Conservation (phyloP, 2,888 invertebrate species). For the Cheilosia variabilis region DNA sequence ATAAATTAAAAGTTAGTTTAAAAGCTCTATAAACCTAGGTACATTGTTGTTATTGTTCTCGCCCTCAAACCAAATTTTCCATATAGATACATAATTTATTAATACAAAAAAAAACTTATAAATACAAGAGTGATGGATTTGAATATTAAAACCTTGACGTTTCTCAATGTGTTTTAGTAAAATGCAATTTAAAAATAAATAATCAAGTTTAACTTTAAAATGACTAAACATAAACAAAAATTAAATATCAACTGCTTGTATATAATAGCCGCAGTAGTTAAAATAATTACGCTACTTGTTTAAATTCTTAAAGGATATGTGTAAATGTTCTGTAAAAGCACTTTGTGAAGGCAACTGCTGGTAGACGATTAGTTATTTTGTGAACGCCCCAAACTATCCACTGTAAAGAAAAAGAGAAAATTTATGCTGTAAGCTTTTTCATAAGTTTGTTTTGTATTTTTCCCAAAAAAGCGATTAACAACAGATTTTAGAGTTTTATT, state of each 20-base stretch:
- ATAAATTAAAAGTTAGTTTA: constrained; percentile 56
- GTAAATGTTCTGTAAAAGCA: constrained; percentile 56
- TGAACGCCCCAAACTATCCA: constrained; percentile 37
- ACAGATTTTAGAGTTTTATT: constrained; percentile 5
- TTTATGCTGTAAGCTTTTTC: background rate
- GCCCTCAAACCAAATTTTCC: constrained; percentile 54
- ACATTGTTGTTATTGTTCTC: constrained; percentile 63
- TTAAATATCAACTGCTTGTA: constrained; percentile 27
- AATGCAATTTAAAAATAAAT: constrained; percentile 64
- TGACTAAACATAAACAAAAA: constrained; percentile 41
- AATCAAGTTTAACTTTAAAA: constrained; percentile 31
- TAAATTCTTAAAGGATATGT: constrained; percentile 27
- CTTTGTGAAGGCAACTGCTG: constrained; percentile 66
- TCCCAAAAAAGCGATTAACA: constrained; percentile 3
- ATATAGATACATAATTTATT: background rate
- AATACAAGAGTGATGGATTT: constrained; percentile 56
- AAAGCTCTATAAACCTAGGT: constrained; percentile 69
- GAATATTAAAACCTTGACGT: constrained; percentile 29
- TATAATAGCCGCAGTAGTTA: background rate
- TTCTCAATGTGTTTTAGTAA: constrained; percentile 30
- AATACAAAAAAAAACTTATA: constrained; percentile 38
- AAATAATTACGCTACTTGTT: constrained; percentile 8
- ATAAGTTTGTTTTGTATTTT: background rate
- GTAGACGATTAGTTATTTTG: constrained; percentile 26
- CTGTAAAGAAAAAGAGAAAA: constrained; percentile 55